Evolutionary conservation across 1,140 invertebrate species (phyloP).

Genomic region (Lasioglossum baleicum): DNA sequence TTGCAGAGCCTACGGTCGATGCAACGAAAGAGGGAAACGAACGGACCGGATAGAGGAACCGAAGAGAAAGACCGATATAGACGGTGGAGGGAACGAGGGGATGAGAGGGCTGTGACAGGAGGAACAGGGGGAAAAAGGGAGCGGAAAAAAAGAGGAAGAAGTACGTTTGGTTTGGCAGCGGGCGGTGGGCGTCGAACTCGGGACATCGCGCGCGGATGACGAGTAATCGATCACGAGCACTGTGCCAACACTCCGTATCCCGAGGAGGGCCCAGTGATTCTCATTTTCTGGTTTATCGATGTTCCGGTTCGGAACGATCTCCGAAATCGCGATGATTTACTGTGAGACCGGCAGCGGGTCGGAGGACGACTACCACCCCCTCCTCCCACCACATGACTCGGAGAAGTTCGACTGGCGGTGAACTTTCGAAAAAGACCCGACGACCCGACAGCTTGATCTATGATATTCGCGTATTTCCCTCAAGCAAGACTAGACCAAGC

Average conservation of each 20-base stretch:
- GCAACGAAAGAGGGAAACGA: constrained; percentile 37
- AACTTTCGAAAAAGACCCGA: background rate
- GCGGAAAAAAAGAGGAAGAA: constrained; percentile 60
- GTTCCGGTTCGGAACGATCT: background rate
- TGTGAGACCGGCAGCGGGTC: background rate
- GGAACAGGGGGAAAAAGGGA: constrained; percentile 10
- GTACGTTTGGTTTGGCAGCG: constrained; percentile 70
- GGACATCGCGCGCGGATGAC: constrained; percentile 73
- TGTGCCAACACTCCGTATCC: constrained; percentile 71
- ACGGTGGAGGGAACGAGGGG: background rate
- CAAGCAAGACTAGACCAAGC: background rate
- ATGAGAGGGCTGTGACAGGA: constrained; percentile 9
- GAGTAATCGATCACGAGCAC: constrained; percentile 78
- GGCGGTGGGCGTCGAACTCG: constrained; percentile 67
- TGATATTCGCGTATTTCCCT: background rate
- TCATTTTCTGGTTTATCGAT: constrained; percentile 57
- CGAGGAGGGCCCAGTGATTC: constrained; percentile 64
- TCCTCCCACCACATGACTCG: background rate
- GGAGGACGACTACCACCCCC: too few species aligned
- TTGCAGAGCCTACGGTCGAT: constrained; percentile 53
- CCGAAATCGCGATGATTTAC: constrained; percentile 1
- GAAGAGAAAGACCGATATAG: constrained; percentile 7
- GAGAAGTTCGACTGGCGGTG: background rate
- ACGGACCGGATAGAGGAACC: constrained; percentile 28
- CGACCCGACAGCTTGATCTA: background rate